Base-by-base conservation (phyloP, 1,140 invertebrate species). In the Drosophila miranda region DNA sequence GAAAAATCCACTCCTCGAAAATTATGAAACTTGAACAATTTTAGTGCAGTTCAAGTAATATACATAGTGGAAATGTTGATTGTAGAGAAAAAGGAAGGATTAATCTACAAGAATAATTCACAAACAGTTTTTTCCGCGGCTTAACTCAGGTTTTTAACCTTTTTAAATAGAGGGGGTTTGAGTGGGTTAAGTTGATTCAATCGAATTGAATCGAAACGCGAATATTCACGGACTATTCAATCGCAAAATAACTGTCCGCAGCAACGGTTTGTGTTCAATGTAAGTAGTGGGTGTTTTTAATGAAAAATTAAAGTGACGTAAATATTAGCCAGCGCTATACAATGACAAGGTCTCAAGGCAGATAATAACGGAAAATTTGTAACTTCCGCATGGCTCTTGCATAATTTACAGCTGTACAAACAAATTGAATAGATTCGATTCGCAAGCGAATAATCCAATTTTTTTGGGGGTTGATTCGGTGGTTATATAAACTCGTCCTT, bases 181-280 rank as follows among this genome's bases (percentile, higher is more conserved):
- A 19, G 23, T 23, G 23, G 23, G 23, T 23, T 23, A 23, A 23
- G 23, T 23, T 23, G 0, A 23, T 23, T 23, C 23, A 23, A 23
- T 23, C 23, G 23, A 23, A 23, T 19, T 19, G 1, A 19, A 19
- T 2, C 23, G 2, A 23, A 23, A 23, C 23, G 23, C 5, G 8
- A 42, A 23, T 9, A 38, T 43, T 38, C 54, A 48, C 45, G 26
- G 41, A 38, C 13, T 19, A 38, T 54, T 73, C 80, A 84, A 86
- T 84, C 81, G 81, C 52, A 62, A 76, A 61, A 70, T 78, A 86
- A 64, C 69, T 60, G 69, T 67, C 64, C 73, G 57, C 46, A 72
- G 45, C 64, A 62, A 70, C 78, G 74, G 81, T 80, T 80, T 80
- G 80, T 86, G 81, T 86, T 86, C 82, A 86, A 86, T 86, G 81